Percentiles rank a stretch among this genome's conserved stretches.
Evolutionary conservation across 1,140 invertebrate species (phyloP).

Genomic region (Drosophila punjabiensis): DNA sequence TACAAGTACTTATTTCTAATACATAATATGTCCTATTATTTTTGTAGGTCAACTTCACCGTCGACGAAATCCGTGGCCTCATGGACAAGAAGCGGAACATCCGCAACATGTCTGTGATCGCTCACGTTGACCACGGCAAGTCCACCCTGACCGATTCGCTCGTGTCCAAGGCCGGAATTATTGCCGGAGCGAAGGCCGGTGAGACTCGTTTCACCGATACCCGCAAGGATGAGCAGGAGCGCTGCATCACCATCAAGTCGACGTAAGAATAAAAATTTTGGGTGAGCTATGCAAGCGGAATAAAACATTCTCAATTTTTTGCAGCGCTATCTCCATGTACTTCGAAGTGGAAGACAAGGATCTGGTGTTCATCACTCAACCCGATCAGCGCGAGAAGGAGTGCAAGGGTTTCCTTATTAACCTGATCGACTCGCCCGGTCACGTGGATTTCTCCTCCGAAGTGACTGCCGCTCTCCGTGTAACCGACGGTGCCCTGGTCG

Average conservation of each 20-base stretch:
- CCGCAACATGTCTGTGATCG: conserved; percentile 99
- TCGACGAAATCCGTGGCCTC: conserved; percentile 99
- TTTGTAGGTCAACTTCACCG: conserved; percentile 99
- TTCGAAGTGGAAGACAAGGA: conserved; percentile 98
- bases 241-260: conserved; percentile 99
- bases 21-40: conserved; percentile 34
- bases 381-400: conserved; percentile 95
- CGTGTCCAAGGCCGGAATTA: conserved; percentile 99
- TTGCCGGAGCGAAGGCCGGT: conserved; percentile 98
- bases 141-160: conserved; percentile 99
- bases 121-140: conserved; percentile 99
- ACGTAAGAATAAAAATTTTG: conserved; percentile 90
- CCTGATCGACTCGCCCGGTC: conserved; percentile 99
- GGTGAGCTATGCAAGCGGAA: neutral
- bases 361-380: conserved; percentile 94
- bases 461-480: conserved; percentile 99
- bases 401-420: conserved; percentile 99
- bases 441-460: conserved; percentile 99
- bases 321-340: conserved; percentile 98
- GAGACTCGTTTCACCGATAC: conserved; percentile 99
- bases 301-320: neutral
- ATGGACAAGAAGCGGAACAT: conserved; percentile 99
- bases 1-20: conserved; percentile 13
- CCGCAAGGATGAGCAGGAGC: conserved; percentile 99
- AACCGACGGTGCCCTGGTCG: conserved; percentile 99